Evolutionary conservation across 2,888 invertebrate species (phyloP).

Genomic region (Aphidius colemani): DNA sequence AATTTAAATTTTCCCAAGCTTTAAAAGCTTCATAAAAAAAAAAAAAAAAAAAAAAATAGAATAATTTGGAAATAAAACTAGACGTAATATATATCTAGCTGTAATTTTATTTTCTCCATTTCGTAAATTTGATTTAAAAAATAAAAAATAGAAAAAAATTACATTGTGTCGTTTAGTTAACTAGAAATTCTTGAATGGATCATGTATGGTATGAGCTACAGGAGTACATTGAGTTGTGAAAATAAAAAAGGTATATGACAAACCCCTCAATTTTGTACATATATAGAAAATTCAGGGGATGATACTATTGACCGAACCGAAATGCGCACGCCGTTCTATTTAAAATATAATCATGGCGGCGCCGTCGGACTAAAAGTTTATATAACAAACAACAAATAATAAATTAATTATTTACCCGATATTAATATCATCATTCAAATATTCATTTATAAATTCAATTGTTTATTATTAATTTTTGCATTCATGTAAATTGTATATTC

Average conservation of each 20-base stretch:
- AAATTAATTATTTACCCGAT: not conserved
- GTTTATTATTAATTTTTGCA: not conserved
- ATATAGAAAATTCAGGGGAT: constrained; percentile 10
- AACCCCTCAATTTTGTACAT: not conserved
- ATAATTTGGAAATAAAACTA: too few relatives aligned
- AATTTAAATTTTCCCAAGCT: too few relatives aligned
- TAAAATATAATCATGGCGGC: constrained; percentile 26
- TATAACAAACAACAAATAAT: not conserved
- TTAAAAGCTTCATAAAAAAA: too few relatives aligned
- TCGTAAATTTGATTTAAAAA: constrained; percentile 7
- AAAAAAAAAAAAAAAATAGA: too few relatives aligned
- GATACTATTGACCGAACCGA: constrained; percentile 28
- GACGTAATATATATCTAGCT: too few relatives aligned
- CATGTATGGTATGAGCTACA: constrained; percentile 2
- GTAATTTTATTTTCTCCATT: not conserved
- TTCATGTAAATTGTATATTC: not conserved
- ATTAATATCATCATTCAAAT: not conserved
- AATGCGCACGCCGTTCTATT: constrained; percentile 24
- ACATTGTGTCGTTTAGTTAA: not conserved
- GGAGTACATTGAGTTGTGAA: not conserved
- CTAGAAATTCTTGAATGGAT: not conserved
- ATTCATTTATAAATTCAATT: too few relatives aligned
- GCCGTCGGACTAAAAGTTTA: constrained; percentile 13
- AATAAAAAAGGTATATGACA: constrained; percentile 1
- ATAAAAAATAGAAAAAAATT: not conserved